Conservation (phyloP, 2,888 invertebrate species). For the Stenurella melanura region DNA sequence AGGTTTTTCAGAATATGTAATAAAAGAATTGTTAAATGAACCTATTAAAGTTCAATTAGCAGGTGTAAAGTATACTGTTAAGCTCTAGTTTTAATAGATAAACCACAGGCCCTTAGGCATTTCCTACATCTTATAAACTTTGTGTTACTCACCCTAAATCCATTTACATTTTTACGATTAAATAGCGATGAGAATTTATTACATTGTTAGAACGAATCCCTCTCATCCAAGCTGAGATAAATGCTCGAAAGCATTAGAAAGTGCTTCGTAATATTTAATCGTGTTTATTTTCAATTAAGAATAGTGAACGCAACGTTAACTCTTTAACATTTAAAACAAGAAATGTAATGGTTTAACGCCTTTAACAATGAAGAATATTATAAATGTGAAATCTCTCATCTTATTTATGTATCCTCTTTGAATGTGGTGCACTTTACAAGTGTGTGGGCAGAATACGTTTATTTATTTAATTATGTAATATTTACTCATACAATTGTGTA, state of each 20-base stretch:
- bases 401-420: neutral
- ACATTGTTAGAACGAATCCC: neutral
- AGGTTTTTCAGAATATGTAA: too few relatives aligned
- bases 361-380: slow-evolving; percentile 7
- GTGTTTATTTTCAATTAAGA: slow-evolving; percentile 11
- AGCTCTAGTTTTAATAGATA: too few relatives aligned
- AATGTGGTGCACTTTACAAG: neutral
- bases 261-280: slow-evolving; percentile 18
- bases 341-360: slow-evolving; percentile 8
- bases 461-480: slow-evolving; percentile 23
- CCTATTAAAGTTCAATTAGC: too few relatives aligned
- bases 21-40: too few relatives aligned
- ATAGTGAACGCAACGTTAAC: neutral
- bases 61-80: too few relatives aligned
- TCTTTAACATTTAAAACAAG: slow-evolving; percentile 5
- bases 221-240: neutral
- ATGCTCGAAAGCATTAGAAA: slow-evolving; percentile 20
- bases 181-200: neutral
- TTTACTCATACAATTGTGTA: slow-evolving; percentile 9
- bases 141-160: neutral
- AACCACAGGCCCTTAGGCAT: neutral
- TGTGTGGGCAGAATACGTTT: slow-evolving; percentile 3
- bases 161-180: neutral
- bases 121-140: neutral
- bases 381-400: neutral